phyloP scores from a whole-genome alignment of 2,888 invertebrate species.

The Antheraea assamensis region DNA sequence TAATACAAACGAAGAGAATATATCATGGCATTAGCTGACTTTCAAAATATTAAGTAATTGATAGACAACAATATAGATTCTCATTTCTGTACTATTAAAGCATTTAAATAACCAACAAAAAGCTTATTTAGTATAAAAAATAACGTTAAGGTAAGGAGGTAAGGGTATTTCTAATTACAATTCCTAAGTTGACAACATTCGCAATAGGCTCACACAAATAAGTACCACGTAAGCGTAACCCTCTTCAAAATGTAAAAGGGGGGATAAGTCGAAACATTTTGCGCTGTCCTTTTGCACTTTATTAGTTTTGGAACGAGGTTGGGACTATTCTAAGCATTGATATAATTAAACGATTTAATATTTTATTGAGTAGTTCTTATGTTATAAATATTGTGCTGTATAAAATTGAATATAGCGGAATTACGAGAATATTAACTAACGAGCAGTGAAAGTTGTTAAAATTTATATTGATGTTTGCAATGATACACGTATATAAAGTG shows the following conservation, averaged over 20 bases:
- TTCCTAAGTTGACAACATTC: constrained; percentile 33
- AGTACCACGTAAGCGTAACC: constrained; percentile 51
- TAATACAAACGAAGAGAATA: neutral
- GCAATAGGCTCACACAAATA: constrained; percentile 43
- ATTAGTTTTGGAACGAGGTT: constrained; percentile 40
- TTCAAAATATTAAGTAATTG: neutral
- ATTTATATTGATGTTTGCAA: neutral
- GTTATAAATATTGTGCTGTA: neutral
- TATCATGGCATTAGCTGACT: neutral
- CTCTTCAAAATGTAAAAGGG: constrained; percentile 61
- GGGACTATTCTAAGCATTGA: constrained; percentile 26
- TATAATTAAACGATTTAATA: neutral
- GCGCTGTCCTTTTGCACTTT: constrained; percentile 46
- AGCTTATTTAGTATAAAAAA: constrained; percentile 23
- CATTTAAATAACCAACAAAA: neutral
- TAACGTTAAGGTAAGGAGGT: constrained; percentile 19
- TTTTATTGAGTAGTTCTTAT: neutral
- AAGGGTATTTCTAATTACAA: constrained; percentile 33
- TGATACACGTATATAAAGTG: no score
- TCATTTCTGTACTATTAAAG: neutral
- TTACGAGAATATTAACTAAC: neutral
- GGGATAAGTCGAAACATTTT: constrained; percentile 54
- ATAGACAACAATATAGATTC: neutral
- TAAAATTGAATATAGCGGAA: neutral
- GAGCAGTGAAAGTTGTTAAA: neutral